These are phyloP conservation scores for Lepeophtheirus salmonis DNA, from an alignment of 1,140 invertebrate genomes.

Conservation along the genomic window DNA sequence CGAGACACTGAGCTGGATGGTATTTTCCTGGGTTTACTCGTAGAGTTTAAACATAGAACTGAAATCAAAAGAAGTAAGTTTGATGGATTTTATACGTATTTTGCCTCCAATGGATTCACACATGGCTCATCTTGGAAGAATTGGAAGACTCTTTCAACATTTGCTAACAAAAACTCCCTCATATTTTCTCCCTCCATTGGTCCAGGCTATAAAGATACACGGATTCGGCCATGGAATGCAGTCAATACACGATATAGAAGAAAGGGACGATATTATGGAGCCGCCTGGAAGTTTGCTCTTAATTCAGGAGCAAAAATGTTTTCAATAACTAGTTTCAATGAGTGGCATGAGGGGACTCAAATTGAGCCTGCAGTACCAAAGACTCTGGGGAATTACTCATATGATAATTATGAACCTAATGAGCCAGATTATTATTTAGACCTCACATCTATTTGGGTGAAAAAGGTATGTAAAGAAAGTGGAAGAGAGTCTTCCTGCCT, in stretches of 20 bases:
- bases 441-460: slow-evolving; percentile 20
- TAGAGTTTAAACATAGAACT: slow-evolving; percentile 16
- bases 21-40: slow-evolving; percentile 30
- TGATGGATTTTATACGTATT: slow-evolving; percentile 36
- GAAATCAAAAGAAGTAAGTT: slow-evolving; percentile 28
- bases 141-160: slow-evolving; percentile 28
- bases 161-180: slow-evolving; percentile 26
- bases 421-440: slow-evolving; percentile 27
- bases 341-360: slow-evolving; percentile 37
- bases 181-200: slow-evolving; percentile 33
- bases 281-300: slow-evolving; percentile 28
- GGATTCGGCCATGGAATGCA: slow-evolving; percentile 32
- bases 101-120: slow-evolving; percentile 32
- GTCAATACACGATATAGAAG: slow-evolving; percentile 27
- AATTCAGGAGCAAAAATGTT: slow-evolving; percentile 25
- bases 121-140: slow-evolving; percentile 30
- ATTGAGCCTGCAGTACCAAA: slow-evolving; percentile 31
- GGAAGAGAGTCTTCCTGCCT: neutral
- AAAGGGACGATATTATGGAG: slow-evolving; percentile 30
- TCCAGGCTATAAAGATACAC: slow-evolving; percentile 33
- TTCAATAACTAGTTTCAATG: slow-evolving; percentile 35
- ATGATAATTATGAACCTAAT: slow-evolving; percentile 26
- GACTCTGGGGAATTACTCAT: slow-evolving; percentile 19
- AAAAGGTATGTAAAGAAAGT: slow-evolving; percentile 19
- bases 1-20: slow-evolving; percentile 30